Evolutionary conservation across 2,797 vertebrate genomes (phyloP).

Genomic region (Epinephelus coioides): DNA sequence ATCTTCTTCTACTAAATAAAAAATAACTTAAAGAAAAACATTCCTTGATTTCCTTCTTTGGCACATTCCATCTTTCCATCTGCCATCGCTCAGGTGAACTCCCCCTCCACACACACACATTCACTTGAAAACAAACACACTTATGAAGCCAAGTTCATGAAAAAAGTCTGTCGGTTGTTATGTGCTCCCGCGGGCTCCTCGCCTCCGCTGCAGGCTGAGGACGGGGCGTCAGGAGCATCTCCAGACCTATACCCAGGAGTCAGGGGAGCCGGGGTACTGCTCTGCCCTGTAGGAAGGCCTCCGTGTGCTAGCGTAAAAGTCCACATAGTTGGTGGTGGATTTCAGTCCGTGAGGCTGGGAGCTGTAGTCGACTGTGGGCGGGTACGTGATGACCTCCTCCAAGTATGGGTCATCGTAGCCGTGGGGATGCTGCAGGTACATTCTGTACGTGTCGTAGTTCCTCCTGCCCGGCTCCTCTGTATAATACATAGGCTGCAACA

Average conservation of each 20-base stretch:
- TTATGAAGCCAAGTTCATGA: conserved; percentile 78
- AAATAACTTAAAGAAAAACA: conserved; percentile 71
- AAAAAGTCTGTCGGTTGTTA: conserved; percentile 50
- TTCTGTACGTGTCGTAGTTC: conserved; percentile 94
- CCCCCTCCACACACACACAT: conserved; percentile 59
- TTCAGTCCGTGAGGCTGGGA: conserved; percentile 94
- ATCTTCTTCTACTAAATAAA: conserved; percentile 75
- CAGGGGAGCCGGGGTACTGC: conserved; percentile 97
- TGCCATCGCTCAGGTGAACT: conserved; percentile 71
- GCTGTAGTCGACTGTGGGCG: conserved; percentile 90
- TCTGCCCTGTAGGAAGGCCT: conserved; percentile 94
- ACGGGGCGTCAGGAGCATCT: conserved; percentile 5
- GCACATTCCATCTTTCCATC: conserved; percentile 88
- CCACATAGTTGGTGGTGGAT: conserved; percentile 94
- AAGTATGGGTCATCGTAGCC: conserved; percentile 95
- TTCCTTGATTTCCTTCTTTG: conserved; percentile 89
- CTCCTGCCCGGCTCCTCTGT: conserved; percentile 91
- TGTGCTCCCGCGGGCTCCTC: conserved; percentile 18
- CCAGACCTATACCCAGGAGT: conserved; percentile 96
- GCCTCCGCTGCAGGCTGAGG: conserved; percentile 21
- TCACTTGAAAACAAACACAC: conserved; percentile 75
- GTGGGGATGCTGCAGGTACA: conserved; percentile 95
- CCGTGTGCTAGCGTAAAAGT: conserved; percentile 96
- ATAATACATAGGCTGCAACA: conserved; percentile 91
- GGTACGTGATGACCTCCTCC: conserved; percentile 93